Percentiles rank a stretch among this genome's conserved stretches.
Evolutionary conservation across 2,113 vertebrate species (phyloP).

Genomic region (Zosterops pallidus): DNA sequence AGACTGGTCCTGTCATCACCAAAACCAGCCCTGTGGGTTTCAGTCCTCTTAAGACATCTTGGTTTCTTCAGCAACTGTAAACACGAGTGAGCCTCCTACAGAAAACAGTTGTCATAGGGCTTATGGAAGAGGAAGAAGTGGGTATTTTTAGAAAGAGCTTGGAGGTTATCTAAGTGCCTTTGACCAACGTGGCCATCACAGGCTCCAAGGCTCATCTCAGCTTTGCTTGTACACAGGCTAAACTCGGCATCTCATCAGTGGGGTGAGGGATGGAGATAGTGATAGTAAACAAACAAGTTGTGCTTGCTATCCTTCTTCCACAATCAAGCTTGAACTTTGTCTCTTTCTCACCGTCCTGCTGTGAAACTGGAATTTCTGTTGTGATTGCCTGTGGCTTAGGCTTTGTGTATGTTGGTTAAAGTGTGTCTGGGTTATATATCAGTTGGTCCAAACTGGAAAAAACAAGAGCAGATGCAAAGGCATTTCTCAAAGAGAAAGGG

Average conservation of each 20-base stretch:
- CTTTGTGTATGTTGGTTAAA: slow-evolving; percentile 1
- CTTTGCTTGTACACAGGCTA: neutral
- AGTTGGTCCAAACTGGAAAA: neutral
- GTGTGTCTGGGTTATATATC: neutral
- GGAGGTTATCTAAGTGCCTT: neutral
- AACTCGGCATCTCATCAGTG: neutral
- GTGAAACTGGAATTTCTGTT: slow-evolving; percentile 28
- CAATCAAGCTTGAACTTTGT: slow-evolving; percentile 29
- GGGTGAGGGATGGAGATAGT: neutral
- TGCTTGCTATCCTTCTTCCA: neutral
- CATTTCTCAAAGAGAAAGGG: neutral
- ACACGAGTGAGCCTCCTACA: neutral
- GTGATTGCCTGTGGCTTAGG: slow-evolving; percentile 3
- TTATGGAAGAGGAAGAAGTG: neutral
- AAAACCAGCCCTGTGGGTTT: neutral
- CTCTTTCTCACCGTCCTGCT: slow-evolving; percentile 18
- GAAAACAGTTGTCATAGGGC: neutral
- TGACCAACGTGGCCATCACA: neutral
- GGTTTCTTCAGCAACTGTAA: neutral
- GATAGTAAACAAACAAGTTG: slow-evolving; percentile 21
- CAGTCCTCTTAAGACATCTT: neutral
- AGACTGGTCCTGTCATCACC: neutral
- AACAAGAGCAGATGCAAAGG: neutral
- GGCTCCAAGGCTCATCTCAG: neutral
- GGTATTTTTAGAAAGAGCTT: neutral